Conservation (phyloP, 2,797 vertebrate genomes). For the Arctocebus calabarensis region DNA sequence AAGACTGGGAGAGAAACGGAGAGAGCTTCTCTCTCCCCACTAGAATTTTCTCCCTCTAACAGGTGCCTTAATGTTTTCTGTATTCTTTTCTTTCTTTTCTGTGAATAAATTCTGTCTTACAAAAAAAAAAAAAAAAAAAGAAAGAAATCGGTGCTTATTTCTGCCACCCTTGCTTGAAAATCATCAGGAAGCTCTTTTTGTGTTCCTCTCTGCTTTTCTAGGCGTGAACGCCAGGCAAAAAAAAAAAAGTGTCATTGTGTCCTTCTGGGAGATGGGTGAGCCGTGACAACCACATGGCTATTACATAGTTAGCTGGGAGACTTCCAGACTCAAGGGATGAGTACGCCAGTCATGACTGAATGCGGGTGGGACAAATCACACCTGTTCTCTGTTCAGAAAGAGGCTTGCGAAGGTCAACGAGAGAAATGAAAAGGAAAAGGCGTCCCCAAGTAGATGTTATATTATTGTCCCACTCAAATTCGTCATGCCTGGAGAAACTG, state of each 20-base stretch:
- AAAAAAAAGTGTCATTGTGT: neutral
- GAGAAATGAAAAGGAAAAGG: neutral
- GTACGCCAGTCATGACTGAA: neutral
- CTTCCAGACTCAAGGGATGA: neutral
- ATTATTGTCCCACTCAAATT: neutral
- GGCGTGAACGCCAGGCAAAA: neutral
- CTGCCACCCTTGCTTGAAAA: neutral
- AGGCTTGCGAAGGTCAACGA: neutral
- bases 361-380: neutral
- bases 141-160: neutral
- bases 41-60: no score
- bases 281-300: fast-evolving
- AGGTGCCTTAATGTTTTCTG: no score
- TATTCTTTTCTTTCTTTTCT: no score
- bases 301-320: neutral
- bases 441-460: no score
- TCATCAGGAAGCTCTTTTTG: neutral
- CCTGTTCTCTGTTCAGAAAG: neutral
- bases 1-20: no score
- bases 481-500: neutral
- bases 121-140: no score
- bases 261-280: neutral
- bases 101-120: no score
- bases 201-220: neutral
- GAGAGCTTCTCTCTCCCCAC: no score